phyloP scores from a whole-genome alignment of 2,888 invertebrate species.

The Lepidocyrtinus sp. region DNA sequence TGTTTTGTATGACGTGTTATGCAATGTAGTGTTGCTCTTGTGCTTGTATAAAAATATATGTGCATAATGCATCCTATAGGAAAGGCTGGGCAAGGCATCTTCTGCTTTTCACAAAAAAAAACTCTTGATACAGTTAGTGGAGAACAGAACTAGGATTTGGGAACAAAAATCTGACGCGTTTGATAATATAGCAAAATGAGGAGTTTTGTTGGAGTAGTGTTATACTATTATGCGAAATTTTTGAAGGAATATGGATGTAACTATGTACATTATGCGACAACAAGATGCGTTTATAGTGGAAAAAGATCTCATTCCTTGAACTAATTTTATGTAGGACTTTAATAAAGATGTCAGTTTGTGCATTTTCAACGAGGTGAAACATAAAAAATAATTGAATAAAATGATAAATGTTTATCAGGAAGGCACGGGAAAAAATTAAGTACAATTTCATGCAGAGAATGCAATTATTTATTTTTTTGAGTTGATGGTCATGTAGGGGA shows the following conservation, averaged over 20 bases:
- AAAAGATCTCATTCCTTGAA: background rate
- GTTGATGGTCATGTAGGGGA: background rate
- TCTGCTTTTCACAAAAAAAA: background rate
- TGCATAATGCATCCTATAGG: no score
- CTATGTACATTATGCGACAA: background rate
- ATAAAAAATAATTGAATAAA: background rate
- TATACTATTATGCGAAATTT: background rate
- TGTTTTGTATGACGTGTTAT: background rate
- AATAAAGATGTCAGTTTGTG: background rate
- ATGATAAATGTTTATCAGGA: background rate
- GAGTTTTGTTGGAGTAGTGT: background rate
- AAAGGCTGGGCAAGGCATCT: background rate
- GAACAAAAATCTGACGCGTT: constrained; percentile 15
- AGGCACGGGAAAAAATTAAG: background rate
- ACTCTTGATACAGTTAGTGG: no score
- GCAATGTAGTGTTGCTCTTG: background rate
- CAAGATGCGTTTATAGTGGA: background rate
- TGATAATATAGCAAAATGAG: background rate
- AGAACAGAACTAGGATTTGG: constrained; percentile 38
- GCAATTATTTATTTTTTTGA: background rate
- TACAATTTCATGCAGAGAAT: no score
- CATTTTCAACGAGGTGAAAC: background rate
- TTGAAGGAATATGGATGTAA: background rate
- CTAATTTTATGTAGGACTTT: background rate
- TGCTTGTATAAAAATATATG: background rate